phyloP scores from a whole-genome alignment of 2,113 vertebrate species.

The Polypterus senegalus region DNA sequence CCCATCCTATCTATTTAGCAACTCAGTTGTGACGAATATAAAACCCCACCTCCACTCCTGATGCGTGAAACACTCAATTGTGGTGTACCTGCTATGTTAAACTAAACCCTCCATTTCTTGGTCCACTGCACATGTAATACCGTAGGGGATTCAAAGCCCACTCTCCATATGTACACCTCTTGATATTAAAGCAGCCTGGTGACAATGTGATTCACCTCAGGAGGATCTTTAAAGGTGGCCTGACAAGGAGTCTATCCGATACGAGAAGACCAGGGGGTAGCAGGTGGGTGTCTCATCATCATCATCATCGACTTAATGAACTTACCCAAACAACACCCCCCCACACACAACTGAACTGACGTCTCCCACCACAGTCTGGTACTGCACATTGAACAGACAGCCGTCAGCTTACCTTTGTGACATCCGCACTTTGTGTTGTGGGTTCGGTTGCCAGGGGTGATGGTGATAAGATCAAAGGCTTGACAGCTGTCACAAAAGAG shows the following conservation, averaged over 20 bases:
- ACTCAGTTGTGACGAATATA: too few relatives aligned
- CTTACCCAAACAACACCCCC: not conserved
- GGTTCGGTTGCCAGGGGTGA: slow-evolving; percentile 34
- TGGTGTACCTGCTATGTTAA: too few relatives aligned
- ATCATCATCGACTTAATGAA: not conserved
- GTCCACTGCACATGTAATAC: too few relatives aligned
- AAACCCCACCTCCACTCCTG: too few relatives aligned
- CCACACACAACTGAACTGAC: not conserved
- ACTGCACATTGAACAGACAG: slow-evolving; percentile 3
- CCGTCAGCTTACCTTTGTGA: not conserved
- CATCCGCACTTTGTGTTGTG: slow-evolving; percentile 28
- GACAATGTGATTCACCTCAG: too few relatives aligned
- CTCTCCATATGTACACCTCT: too few relatives aligned
- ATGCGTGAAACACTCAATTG: too few relatives aligned
- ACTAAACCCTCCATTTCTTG: too few relatives aligned
- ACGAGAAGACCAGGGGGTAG: not conserved
- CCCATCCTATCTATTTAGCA: too few relatives aligned
- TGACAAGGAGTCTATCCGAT: not conserved
- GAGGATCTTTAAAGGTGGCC: too few relatives aligned
- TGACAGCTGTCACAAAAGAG: slow-evolving; percentile 29
- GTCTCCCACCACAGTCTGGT: not conserved
- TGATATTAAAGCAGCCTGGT: too few relatives aligned
- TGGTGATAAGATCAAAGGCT: slow-evolving; percentile 19
- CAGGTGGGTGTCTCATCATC: not conserved
- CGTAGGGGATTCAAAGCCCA: too few relatives aligned